Base-by-base conservation (phyloP, 2,113 vertebrate genomes). In the Notarius quadriscutis region DNA sequence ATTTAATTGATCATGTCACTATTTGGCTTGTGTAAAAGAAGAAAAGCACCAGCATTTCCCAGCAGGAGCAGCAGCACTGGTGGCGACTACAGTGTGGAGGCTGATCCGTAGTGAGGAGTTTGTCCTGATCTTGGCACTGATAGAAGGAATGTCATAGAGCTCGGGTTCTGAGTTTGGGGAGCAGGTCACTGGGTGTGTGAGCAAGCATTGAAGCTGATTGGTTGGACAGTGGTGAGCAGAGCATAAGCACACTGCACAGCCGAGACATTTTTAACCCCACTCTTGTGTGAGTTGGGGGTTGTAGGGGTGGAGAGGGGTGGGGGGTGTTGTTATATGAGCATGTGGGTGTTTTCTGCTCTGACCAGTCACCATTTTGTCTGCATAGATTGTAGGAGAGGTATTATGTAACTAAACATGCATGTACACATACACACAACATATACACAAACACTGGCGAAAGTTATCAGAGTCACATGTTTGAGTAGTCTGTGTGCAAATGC, bases 101-200 rank as follows among this genome's bases (percentile, higher is more conserved):
- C 79, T 81, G 57, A 81, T 48, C 30, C 1, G 5, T 25, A 48
- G 30, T 65, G 30, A 67, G 18, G 27, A 78, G 22, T 15, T 30
- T 53, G 53, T 51, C 9, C 10, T 78, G 55, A 30, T 82, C 71
- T 79, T 77, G 87, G 57, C 71, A 77, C 20, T 67, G 25, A 62
- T n/a, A 65, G 51, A 57, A 30, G 51, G 48, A 86, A 84, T 63
- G 67, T 67, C 81, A 81, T 27, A 17, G 72, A 53, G 57, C 14
- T 84, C 27, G 79, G 48, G 34, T 11, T 63, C 78, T 89, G 67
- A 53, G n/a, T 79, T 89, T 78, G 86, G 65, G 65, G 71, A 57
- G 78, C 79, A 27, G 71, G 79, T 85, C 86, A 85, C 57, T 90
- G 89, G 91, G 92, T 84, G 92, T 93, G 91, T 84, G 86, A 25